Evolutionary conservation across 2,888 invertebrate genomes (phyloP), one percentile per base, ranked within the genome.

Genomic region (Drosophila pseudotakahashii): DNA sequence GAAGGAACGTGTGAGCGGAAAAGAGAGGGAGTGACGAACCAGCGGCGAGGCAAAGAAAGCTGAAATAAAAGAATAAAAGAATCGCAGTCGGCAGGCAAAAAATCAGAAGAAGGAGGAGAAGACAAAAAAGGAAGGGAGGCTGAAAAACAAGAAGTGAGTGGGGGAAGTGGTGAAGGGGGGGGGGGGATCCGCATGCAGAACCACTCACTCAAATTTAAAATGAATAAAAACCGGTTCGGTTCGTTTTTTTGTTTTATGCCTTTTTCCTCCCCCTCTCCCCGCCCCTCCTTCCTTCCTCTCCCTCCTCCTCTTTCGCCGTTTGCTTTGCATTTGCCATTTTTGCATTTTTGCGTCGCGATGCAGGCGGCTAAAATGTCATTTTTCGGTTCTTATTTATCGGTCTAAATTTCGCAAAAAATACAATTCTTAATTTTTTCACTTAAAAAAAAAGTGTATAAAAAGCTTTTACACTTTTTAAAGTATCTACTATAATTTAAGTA

Each of bases 161-260:
- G 30, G 30, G 16, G 14, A 14, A 19, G 19, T 1, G 19, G 19
- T 1, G 19, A 19, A 26, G 6, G 6, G 26, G 6, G 26, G 26
- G 26, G 0, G 36, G 23, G 55, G 37, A 42, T 34, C 51, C 37
- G 57, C 66, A 58, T 64, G 44, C 58, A 72, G 47, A 72, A 67
- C 73, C 51, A 75, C 75, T 73, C 60, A 74, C 59, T 74, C 68
- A 73, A 73, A 68, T 74, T 74, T 51, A 19, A 68, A 74, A 73
- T 59, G 51, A 51, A 67, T 50, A 70, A 68, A 68, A 69, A 71
- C 73, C 69, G 55, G 73, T 68, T 75, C 47, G 51, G 39, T 42
- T 59, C 50, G 67, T 68, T 66, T 51, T 68, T 44, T 42, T 54
- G 19, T 6, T 45, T 34, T 16, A 1, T 47, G 42, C 42, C 42